Conservation (phyloP, 2,113 vertebrate genomes). For the Pedetes capensis region DNA sequence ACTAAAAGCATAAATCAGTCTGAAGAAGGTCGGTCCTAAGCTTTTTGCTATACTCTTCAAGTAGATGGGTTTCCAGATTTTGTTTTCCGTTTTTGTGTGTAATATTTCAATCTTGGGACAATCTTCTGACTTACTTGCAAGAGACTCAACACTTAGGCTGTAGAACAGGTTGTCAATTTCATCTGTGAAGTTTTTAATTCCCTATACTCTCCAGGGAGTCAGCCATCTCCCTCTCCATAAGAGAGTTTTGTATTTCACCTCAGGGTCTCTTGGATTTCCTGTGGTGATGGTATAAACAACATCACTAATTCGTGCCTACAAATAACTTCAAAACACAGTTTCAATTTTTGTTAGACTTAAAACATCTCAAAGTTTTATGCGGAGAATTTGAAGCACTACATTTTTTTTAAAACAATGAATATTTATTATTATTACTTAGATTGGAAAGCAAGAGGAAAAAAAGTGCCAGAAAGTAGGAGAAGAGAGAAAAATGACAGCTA, state of each 20-base stretch:
- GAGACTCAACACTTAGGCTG: background rate
- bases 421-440: constrained; percentile 19
- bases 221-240: background rate
- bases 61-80: background rate
- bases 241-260: constrained; percentile 33
- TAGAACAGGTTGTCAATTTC: constrained; percentile 24
- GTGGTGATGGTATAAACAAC: constrained; percentile 13
- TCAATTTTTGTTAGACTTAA: constrained; percentile 31
- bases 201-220: background rate
- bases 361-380: background rate
- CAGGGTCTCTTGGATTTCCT: constrained; percentile 40
- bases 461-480: background rate
- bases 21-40: background rate
- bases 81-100: background rate
- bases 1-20: background rate
- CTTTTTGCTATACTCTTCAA: background rate
- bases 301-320: constrained; percentile 51
- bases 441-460: background rate
- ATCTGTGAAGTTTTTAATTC: constrained; percentile 51
- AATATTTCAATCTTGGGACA: background rate
- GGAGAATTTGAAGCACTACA: constrained; percentile 33
- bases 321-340: constrained; percentile 18
- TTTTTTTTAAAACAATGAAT: constrained; percentile 1
- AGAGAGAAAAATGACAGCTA: background rate
- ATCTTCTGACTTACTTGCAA: constrained; percentile 16